phyloP scores from a whole-genome alignment of 1,140 invertebrate genomes.

The Drosophila ohnishii region DNA sequence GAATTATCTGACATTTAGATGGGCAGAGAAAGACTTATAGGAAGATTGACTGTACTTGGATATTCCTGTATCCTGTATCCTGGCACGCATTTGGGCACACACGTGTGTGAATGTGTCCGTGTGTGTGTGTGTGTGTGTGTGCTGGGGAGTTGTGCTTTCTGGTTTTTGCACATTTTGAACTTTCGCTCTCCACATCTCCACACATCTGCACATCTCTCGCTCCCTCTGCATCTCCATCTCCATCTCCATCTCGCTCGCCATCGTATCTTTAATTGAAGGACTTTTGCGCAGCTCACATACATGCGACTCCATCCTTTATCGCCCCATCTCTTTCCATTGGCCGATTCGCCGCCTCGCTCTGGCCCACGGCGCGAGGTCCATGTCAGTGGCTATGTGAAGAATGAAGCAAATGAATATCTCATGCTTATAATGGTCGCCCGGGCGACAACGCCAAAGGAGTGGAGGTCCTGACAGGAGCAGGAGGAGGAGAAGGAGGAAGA shows the following conservation, averaged over 20 bases:
- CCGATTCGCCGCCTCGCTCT: conserved; percentile 52
- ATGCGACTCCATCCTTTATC: conserved; percentile 36
- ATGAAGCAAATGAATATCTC: conserved; percentile 79
- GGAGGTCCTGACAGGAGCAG: conserved; percentile 1
- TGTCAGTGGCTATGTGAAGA: conserved; percentile 75
- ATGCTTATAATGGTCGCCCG: conserved; percentile 78
- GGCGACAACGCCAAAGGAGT: conserved; percentile 49
- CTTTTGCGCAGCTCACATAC: conserved; percentile 73
- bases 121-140: conserved; percentile 6
- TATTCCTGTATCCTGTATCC: conserved; percentile 19
- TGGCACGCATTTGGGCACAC: conserved; percentile 22
- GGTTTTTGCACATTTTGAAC: conserved; percentile 54
- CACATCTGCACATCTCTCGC: conserved; percentile 34
- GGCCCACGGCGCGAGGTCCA: conserved; percentile 42
- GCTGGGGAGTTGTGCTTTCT: conserved; percentile 44
- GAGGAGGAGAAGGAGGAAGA: not conserved
- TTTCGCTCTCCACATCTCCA: conserved; percentile 50
- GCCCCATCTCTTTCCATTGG: conserved; percentile 18
- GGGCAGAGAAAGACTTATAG: not conserved
- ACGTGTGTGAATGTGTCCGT: not conserved
- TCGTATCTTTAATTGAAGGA: conserved; percentile 79
- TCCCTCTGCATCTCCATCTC: conserved; percentile 37
- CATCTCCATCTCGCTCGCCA: conserved; percentile 60
- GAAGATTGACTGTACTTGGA: conserved; percentile 34
- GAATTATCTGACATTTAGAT: not conserved